Conservation (phyloP, 2,888 invertebrate species). For the Himalopsyche japonica region DNA sequence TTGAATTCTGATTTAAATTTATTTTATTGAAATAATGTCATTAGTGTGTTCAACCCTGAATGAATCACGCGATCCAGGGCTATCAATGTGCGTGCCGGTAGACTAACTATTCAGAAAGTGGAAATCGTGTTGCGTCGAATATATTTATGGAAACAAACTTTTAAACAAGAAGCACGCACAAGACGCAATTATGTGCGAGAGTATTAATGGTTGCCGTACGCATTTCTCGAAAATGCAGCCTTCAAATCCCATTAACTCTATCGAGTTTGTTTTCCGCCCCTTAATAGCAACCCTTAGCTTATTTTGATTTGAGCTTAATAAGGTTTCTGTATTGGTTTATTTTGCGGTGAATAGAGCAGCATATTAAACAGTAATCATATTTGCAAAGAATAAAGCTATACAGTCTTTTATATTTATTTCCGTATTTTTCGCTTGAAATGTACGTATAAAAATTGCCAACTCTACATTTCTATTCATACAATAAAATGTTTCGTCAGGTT, state of each 20-base stretch:
- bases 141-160: conserved; percentile 33
- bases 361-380: background rate
- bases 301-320: background rate
- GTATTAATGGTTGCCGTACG: background rate
- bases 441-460: no score
- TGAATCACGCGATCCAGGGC: background rate
- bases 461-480: no score
- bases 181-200: background rate
- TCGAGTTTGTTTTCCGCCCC: background rate
- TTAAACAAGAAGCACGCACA: background rate
- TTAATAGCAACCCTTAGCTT: background rate
- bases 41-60: background rate
- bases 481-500: no score
- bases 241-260: background rate
- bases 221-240: background rate
- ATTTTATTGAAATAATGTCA: background rate
- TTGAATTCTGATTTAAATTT: no score
- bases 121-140: conserved; percentile 18
- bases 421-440: no score
- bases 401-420: no score
- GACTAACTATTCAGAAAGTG: background rate
- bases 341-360: background rate
- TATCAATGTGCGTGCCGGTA: background rate
- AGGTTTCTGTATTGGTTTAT: background rate
- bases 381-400: no score